Evolutionary conservation across 2,113 vertebrate genomes (phyloP).

Genomic region (Urocolius indicus): DNA sequence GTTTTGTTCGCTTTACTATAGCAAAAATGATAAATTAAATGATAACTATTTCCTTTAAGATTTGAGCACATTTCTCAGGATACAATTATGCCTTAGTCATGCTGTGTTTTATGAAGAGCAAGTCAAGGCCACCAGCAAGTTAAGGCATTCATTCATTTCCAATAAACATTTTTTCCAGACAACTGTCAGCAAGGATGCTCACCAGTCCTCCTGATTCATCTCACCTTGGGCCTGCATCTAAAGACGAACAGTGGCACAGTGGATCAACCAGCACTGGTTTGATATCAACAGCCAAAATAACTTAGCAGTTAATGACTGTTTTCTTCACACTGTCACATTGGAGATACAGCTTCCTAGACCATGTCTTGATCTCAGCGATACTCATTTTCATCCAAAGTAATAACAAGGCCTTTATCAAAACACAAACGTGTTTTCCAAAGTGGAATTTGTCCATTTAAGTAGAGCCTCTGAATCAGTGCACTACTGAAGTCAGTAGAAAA

Average conservation of each 20-base stretch:
- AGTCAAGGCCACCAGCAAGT: neutral
- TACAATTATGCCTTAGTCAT: neutral
- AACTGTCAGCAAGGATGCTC: neutral
- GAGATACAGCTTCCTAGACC: neutral
- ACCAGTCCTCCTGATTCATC: neutral
- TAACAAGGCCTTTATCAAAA: neutral
- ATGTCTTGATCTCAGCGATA: neutral
- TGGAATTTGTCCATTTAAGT: neutral
- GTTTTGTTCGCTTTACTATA: neutral
- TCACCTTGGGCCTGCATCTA: neutral
- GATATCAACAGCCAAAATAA: neutral
- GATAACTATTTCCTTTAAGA: conserved; percentile 21
- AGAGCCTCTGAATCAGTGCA: neutral
- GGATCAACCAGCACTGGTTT: neutral
- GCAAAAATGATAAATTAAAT: conserved; percentile 22
- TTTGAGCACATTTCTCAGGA: conserved; percentile 1
- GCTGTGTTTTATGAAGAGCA: neutral
- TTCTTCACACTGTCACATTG: neutral
- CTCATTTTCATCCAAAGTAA: neutral
- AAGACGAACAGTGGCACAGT: neutral
- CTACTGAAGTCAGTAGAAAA: neutral
- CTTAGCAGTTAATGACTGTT: neutral
- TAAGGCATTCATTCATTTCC: neutral
- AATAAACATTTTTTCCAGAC: neutral
- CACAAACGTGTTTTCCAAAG: neutral